These are phyloP conservation scores for Drosophila nigrodunni DNA, from an alignment of 1,140 invertebrate species.

Conservation along the genomic window DNA sequence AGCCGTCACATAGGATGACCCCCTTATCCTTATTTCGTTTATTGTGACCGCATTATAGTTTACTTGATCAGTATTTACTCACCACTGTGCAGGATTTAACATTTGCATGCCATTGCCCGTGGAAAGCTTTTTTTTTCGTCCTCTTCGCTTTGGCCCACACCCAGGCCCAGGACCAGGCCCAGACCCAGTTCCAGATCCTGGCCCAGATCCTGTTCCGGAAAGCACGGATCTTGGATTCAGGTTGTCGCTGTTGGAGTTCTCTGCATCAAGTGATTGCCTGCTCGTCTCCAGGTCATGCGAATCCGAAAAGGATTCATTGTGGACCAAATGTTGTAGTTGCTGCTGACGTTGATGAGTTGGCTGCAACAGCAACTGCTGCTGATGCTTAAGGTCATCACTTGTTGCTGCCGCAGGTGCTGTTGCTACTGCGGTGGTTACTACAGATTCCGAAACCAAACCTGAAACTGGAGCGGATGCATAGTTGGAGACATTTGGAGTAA, in stretches of 20 bases:
- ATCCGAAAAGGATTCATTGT: background rate
- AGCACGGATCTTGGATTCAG: background rate
- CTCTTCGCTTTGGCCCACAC: conserved; percentile 55
- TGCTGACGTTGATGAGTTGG: background rate
- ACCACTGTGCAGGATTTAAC: conserved; percentile 43
- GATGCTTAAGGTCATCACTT: conserved; percentile 17
- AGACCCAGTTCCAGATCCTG: too few species aligned
- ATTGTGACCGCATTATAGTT: background rate
- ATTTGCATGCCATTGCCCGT: conserved; percentile 23
- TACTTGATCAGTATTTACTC: background rate
- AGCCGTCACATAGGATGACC: too few species aligned
- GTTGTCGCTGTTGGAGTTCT: conserved; percentile 11
- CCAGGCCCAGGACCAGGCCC: background rate
- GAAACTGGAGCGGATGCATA: conserved; percentile 32
- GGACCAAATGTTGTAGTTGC: conserved; percentile 2
- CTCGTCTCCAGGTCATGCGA: conserved; percentile 5
- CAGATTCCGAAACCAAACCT: conserved; percentile 11
- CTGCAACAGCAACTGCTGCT: conserved; percentile 6
- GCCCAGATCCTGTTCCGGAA: too few species aligned
- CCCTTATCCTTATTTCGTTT: too few species aligned
- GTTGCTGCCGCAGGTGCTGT: conserved; percentile 11
- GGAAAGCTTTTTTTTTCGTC: conserved; percentile 62
- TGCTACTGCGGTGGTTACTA: conserved; percentile 13
- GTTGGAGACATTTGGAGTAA: conserved; percentile 3
- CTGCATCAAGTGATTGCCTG: conserved; percentile 16